phyloP scores from a whole-genome alignment of 2,797 vertebrate genomes.

The Gallinago nigripennis region DNA sequence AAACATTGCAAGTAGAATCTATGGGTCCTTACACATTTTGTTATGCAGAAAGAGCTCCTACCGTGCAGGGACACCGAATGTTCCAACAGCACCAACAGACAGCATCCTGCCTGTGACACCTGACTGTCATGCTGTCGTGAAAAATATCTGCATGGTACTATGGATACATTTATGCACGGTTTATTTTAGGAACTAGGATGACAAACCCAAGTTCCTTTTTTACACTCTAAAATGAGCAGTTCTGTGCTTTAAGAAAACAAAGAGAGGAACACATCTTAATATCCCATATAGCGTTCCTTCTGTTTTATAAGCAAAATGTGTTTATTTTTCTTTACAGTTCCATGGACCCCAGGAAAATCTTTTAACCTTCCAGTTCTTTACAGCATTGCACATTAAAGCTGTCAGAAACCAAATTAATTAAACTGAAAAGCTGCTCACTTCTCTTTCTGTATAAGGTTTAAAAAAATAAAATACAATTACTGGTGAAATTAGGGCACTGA shows the following conservation, averaged over 20 bases:
- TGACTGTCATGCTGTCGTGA: conserved; percentile 30
- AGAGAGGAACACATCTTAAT: conserved; percentile 8
- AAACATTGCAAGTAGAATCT: background rate
- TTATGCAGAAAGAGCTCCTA: background rate
- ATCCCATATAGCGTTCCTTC: background rate
- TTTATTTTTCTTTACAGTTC: conserved; percentile 14
- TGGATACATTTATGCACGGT: background rate
- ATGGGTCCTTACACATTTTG: background rate
- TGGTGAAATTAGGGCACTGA: conserved; percentile 21
- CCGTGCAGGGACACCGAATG: background rate
- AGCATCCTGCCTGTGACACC: conserved; percentile 29
- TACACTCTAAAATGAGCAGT: background rate
- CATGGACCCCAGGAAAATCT: conserved; percentile 18
- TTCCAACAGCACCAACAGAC: background rate
- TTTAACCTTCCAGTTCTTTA: conserved; percentile 39
- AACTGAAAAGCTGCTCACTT: conserved; percentile 33
- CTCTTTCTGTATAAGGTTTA: background rate
- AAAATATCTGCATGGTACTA: conserved; percentile 6
- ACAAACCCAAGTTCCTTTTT: background rate
- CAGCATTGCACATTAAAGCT: background rate
- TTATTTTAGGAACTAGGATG: conserved; percentile 41
- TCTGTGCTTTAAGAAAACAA: background rate
- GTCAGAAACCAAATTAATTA: conserved; percentile 52
- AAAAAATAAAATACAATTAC: background rate
- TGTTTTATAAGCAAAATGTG: conserved; percentile 7